Evolutionary conservation across 1,140 invertebrate genomes (phyloP), one percentile per base, ranked within the genome.

Genomic region (Diorhabda elongata): DNA sequence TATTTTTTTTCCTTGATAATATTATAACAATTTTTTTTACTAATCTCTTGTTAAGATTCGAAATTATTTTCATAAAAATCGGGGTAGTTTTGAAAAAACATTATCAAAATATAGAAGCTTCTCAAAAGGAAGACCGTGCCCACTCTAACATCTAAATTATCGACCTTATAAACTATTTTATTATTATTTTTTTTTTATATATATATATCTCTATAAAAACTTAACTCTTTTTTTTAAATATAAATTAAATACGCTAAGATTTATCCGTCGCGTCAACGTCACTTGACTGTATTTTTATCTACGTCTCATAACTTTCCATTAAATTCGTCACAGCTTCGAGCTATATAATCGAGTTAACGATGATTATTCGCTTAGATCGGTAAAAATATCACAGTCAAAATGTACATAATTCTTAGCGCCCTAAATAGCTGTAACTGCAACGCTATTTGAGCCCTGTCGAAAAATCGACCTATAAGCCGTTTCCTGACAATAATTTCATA

Each of bases 361-460:
- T 41, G 67, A 62, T 68, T 67, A 71, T 71, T 69, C 67, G 60
- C 60, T 65, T 74, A 74, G 74, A 77, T 79, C 69, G 75, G 70
- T 74, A 75, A 77, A 26, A 26, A 79, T 78, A 79, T 79, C 76
- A 79, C 76, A 79, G 76, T 79, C 75, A 73, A 71, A 26, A 68
- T 74, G 66, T 64, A 77, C 72, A 78, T 78, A 77, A 79, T 75
- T 78, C 76, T 78, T 78, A 79, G 76, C 76, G 76, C 65, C 66
- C 69, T 62, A 75, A 74, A 74, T 69, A 77, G 76, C 76, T 78
- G 75, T 76, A 78, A 79, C 76, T 79, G 77, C 76, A 79, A 79
- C 76, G 73, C 73, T 69, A 72, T 68, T 73, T 75, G 72, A 75
- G 71, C 72, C 69, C 60, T 75, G 65, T 45, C 26, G 26, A 26